Conservation (phyloP, 92 coral and sea anemone species). For the Epizoanthus fatuus region DNA sequence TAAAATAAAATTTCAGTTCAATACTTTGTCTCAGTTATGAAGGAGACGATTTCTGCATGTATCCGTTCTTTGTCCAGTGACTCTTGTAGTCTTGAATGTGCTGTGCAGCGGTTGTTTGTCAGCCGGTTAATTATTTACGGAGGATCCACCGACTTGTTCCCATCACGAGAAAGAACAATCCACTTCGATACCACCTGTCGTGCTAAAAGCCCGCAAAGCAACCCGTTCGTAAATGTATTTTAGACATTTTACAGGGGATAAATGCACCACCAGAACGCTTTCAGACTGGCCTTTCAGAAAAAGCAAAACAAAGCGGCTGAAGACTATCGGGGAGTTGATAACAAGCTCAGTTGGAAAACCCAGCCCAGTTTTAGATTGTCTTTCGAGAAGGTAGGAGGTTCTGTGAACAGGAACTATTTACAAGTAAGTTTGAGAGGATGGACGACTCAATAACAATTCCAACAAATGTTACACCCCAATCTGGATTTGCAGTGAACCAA, state of each 20-base stretch:
- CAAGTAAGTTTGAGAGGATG: not conserved
- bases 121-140: constrained; percentile 16
- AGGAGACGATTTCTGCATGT: not conserved
- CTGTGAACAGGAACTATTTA: not conserved
- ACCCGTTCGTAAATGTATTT: constrained; percentile 43
- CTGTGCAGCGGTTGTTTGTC: constrained; percentile 6
- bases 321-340: constrained; percentile 9
- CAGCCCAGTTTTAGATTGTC: constrained; percentile 2
- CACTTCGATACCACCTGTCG: constrained; percentile 24
- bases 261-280: constrained; percentile 52
- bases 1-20: no score
- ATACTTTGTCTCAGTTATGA: not conserved
- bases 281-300: constrained; percentile 20
- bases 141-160: not conserved
- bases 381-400: constrained; percentile 5
- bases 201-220: constrained; percentile 29
- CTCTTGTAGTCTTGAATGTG: not conserved
- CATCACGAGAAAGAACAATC: constrained; percentile 33
- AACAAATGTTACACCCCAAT: not conserved
- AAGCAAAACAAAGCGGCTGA: constrained; percentile 38
- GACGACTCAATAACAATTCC: not conserved
- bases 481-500: constrained; percentile 1
- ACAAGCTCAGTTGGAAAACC: not conserved
- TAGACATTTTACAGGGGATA: not conserved
- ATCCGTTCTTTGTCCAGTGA: not conserved